A percentile compares a stretch with the other conserved stretches of the same genome.
Conservation (phyloP, 2,113 vertebrate species). For the Planiliza haematocheilus region DNA sequence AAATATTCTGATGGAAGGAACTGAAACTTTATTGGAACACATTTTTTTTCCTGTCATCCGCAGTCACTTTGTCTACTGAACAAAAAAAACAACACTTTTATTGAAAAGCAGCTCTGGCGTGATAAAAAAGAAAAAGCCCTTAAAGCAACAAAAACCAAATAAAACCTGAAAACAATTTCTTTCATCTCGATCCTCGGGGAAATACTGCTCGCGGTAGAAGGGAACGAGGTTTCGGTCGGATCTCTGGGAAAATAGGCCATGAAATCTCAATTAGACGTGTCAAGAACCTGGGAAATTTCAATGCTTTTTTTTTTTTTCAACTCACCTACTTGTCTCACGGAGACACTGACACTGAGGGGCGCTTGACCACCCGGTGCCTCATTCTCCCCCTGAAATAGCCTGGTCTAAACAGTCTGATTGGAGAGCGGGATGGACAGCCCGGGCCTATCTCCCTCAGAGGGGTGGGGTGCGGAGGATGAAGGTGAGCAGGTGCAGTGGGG, state of each 20-base stretch:
- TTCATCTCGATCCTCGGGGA: conserved; percentile 73
- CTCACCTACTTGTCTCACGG: conserved; percentile 31
- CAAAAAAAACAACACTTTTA: conserved; percentile 49
- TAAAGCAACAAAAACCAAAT: conserved; percentile 72
- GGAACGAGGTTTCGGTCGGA: conserved; percentile 48
- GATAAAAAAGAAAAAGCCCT: conserved; percentile 44
- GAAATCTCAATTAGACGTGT: conserved; percentile 82
- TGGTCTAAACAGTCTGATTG: conserved; percentile 75
- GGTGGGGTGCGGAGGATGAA: not conserved
- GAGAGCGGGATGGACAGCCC: conserved; percentile 60
- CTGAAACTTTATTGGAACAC: conserved; percentile 37
- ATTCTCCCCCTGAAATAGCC: conserved; percentile 70
- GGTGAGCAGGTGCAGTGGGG: conserved; percentile 71
- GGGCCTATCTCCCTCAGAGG: conserved; percentile 54
- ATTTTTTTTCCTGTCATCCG: conserved; percentile 34
- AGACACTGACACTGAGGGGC: conserved; percentile 59
- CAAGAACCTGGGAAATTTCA: conserved; percentile 76
- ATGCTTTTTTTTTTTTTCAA: conserved; percentile 9
- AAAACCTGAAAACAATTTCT: conserved; percentile 75
- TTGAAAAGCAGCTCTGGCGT: conserved; percentile 58
- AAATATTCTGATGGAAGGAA: conserved; percentile 42
- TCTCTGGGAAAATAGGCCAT: conserved; percentile 77
- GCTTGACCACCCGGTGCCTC: conserved; percentile 56
- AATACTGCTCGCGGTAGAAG: conserved; percentile 61
- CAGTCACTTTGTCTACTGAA: conserved; percentile 53